phyloP scores from a whole-genome alignment of 2,113 vertebrate genomes.

The Mustelus asterias region DNA sequence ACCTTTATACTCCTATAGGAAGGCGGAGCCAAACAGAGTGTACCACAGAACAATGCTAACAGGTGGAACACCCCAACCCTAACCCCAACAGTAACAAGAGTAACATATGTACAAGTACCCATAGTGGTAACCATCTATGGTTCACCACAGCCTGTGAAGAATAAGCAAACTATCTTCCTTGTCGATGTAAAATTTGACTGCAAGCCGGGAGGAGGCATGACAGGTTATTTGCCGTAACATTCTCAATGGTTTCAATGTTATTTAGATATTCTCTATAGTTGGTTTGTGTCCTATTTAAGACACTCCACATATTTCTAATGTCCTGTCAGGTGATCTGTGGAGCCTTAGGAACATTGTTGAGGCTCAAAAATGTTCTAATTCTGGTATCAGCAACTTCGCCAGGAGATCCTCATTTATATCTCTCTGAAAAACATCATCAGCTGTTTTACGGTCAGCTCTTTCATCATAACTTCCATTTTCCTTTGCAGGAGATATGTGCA shows the following conservation, averaged over 20 bases:
- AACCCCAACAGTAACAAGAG: too few relatives aligned
- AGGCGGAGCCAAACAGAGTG: too few relatives aligned
- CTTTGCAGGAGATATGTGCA: too few relatives aligned
- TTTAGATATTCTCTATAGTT: neutral
- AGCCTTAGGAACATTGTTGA: neutral
- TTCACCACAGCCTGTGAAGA: too few relatives aligned
- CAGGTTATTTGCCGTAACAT: neutral
- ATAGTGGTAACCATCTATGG: too few relatives aligned
- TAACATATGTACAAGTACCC: too few relatives aligned
- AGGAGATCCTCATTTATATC: neutral
- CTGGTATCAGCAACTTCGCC: neutral
- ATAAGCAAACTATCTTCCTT: neutral
- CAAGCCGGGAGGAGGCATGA: neutral
- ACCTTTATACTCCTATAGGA: too few relatives aligned
- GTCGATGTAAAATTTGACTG: neutral
- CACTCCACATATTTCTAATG: neutral
- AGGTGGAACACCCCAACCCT: too few relatives aligned
- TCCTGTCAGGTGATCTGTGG: neutral
- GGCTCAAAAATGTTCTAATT: neutral
- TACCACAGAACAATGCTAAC: too few relatives aligned
- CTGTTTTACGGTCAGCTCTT: neutral
- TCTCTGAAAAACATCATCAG: neutral
- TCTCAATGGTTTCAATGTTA: neutral
- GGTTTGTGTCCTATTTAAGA: neutral
- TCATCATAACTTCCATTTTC: neutral